These are phyloP conservation scores for Xestia ashworthii DNA, from an alignment of 2,888 invertebrate species.

Conservation along the genomic window DNA sequence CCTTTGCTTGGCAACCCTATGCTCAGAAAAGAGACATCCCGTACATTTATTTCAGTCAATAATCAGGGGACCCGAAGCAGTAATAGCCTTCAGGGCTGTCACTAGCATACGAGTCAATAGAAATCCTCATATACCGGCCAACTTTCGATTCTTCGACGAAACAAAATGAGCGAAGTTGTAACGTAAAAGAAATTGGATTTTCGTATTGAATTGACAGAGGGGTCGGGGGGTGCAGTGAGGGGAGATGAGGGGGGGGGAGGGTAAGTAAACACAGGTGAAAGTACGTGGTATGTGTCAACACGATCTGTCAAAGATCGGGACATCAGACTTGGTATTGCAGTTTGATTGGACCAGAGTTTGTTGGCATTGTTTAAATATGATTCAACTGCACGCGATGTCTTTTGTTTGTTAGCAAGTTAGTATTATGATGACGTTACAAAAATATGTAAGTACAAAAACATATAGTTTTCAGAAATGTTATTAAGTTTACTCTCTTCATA, in stretches of 20 bases:
- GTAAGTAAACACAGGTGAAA: slow-evolving; percentile 79
- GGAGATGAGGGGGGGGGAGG: slow-evolving; percentile 61
- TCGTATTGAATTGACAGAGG: slow-evolving; percentile 84
- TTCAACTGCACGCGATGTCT: slow-evolving; percentile 6
- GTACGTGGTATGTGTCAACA: slow-evolving; percentile 73
- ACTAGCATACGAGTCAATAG: slow-evolving; percentile 78
- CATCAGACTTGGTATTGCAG: slow-evolving; percentile 63
- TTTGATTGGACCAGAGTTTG: slow-evolving; percentile 68
- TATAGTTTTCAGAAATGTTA: not conserved
- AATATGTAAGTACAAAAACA: not conserved
- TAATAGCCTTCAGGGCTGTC: slow-evolving; percentile 78
- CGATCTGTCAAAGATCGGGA: slow-evolving; percentile 79
- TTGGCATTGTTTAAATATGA: slow-evolving; percentile 43
- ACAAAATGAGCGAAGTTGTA: slow-evolving; percentile 85
- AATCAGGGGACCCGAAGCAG: slow-evolving; percentile 74
- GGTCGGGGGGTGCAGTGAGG: slow-evolving; percentile 47
- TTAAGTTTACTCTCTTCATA: not conserved
- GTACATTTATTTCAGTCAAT: slow-evolving; percentile 76
- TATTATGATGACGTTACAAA: not conserved
- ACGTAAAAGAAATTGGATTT: slow-evolving; percentile 88
- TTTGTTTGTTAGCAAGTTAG: not conserved
- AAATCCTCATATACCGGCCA: slow-evolving; percentile 77
- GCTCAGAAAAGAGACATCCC: slow-evolving; percentile 63
- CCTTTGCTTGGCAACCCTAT: slow-evolving; percentile 66
- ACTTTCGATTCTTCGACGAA: slow-evolving; percentile 78